A percentile compares a stretch with the other conserved stretches of the same genome.
Evolutionary conservation across 2,888 invertebrate species (phyloP).

Genomic region (Didymodactylos carnosus): DNA sequence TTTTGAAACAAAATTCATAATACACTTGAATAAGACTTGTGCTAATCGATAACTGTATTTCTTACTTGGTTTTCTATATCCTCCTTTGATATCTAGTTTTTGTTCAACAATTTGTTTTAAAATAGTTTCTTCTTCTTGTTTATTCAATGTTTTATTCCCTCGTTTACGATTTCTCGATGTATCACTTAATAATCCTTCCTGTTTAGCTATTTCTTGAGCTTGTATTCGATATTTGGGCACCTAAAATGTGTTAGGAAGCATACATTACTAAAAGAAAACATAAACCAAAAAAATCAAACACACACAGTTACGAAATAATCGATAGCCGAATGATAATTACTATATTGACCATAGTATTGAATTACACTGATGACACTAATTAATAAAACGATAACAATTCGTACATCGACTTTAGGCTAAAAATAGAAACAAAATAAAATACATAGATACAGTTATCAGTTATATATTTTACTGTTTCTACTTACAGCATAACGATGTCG

Average conservation of each 20-base stretch:
- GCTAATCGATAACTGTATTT: no score
- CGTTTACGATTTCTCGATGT: conserved; percentile 26
- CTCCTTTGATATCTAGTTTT: conserved; percentile 60
- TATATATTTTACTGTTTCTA: conserved; percentile 78
- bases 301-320: conserved; percentile 49
- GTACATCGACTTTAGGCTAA: conserved; percentile 48
- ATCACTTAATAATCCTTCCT: conserved; percentile 40
- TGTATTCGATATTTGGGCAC: conserved; percentile 58
- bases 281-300: no score
- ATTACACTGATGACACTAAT: background rate
- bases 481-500: conserved; percentile 60
- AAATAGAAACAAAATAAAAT: conserved; percentile 64
- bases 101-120: conserved; percentile 64
- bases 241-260: no score
- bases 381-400: background rate
- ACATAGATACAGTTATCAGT: conserved; percentile 61
- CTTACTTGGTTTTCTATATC: conserved; percentile 1
- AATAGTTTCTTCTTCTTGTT: conserved; percentile 57
- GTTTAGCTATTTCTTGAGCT: conserved; percentile 46
- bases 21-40: no score
- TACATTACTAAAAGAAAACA: no score
- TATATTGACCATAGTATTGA: conserved; percentile 29
- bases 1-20: no score
- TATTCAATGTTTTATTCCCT: conserved; percentile 26
- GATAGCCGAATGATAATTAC: conserved; percentile 55